Evolutionary conservation across 2,113 vertebrate genomes (phyloP).

Genomic region (Puma concolor): DNA sequence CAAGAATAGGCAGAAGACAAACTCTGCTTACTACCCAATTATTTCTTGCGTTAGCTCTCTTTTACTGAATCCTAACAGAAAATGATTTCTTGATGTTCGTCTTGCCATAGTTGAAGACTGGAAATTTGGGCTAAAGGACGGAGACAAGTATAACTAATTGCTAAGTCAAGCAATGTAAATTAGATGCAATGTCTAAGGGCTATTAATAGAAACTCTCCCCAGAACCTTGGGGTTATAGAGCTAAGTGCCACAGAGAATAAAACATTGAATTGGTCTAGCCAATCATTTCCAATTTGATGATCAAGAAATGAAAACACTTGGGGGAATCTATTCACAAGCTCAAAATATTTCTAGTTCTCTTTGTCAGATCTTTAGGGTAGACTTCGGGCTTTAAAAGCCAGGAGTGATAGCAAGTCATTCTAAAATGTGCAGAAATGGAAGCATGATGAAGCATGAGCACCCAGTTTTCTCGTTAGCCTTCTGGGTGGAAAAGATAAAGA

Average conservation of each 20-base stretch:
- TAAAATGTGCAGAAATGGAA: slow-evolving; percentile 51
- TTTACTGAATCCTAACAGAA: slow-evolving; percentile 9
- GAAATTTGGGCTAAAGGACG: slow-evolving; percentile 15
- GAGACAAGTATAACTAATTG: slow-evolving; percentile 44
- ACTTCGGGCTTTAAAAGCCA: slow-evolving; percentile 40
- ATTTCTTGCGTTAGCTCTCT: slow-evolving; percentile 13
- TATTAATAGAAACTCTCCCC: slow-evolving; percentile 51
- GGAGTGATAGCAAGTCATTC: slow-evolving; percentile 66
- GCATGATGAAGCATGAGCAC: slow-evolving; percentile 45
- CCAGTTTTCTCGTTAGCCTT: slow-evolving; percentile 49
- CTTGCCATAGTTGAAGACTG: slow-evolving; percentile 7
- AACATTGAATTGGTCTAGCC: neutral
- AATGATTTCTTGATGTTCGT: slow-evolving; percentile 30
- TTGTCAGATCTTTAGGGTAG: slow-evolving; percentile 62
- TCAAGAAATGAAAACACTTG: slow-evolving; percentile 56
- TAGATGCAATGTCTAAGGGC: neutral
- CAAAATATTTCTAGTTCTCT: slow-evolving; percentile 23
- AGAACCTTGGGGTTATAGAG: neutral
- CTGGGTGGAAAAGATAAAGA: slow-evolving; percentile 79
- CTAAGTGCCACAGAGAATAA: slow-evolving; percentile 55
- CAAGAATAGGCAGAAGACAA: neutral
- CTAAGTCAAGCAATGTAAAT: slow-evolving; percentile 62
- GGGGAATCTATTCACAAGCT: slow-evolving; percentile 27
- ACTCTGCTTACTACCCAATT: neutral
- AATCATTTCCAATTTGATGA: slow-evolving; percentile 62